Evolutionary conservation across 2,113 vertebrate genomes (phyloP).

Genomic region (Gopherus evgoodei): DNA sequence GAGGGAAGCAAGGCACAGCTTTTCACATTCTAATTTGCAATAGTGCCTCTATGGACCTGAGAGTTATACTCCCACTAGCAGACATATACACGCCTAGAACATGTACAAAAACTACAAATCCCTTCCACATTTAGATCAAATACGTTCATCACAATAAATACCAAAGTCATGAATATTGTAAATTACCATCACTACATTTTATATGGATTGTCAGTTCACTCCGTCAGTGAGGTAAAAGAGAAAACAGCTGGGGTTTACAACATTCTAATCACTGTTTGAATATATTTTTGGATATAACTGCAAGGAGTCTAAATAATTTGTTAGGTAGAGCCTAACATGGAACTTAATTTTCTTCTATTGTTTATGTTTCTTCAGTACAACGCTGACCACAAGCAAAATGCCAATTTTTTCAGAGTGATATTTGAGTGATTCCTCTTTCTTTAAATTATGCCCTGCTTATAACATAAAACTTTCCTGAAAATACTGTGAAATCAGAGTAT

Average conservation of each 20-base stretch:
- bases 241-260: conserved; percentile 11
- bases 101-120: background rate
- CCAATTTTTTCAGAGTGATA: background rate
- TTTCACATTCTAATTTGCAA: background rate
- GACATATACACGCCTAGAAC: background rate
- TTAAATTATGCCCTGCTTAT: background rate
- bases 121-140: conserved; percentile 10
- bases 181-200: conserved; percentile 13
- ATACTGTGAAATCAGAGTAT: background rate
- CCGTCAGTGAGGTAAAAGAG: conserved; percentile 17
- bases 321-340: background rate
- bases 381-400: background rate
- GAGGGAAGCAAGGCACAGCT: background rate
- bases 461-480: background rate
- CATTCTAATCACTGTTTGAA: conserved; percentile 13
- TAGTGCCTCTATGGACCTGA: background rate
- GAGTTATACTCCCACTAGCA: background rate
- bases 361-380: background rate
- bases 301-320: conserved; percentile 27
- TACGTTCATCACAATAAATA: conserved; percentile 6
- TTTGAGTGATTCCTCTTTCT: background rate
- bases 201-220: conserved; percentile 1
- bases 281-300: conserved; percentile 3
- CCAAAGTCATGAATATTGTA: background rate
- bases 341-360: background rate